phyloP scores from a whole-genome alignment of 1,140 invertebrate genomes.

The Drosophila setifemur region DNA sequence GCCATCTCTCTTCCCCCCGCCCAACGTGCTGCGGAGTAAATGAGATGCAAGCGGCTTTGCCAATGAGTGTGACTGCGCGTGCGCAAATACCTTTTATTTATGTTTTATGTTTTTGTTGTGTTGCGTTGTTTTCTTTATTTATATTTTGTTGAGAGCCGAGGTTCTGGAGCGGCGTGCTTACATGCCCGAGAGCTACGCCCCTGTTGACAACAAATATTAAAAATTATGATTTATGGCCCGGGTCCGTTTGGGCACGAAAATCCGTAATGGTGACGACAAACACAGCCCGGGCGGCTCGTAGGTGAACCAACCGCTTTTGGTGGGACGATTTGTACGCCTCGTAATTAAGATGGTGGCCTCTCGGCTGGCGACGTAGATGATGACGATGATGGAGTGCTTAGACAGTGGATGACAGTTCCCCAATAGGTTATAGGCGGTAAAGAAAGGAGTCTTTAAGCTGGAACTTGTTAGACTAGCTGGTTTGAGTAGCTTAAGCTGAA shows the following conservation, averaged over 20 bases:
- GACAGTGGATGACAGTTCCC: slow-evolving; percentile 40
- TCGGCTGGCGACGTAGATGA: slow-evolving; percentile 10
- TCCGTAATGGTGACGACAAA: slow-evolving; percentile 62
- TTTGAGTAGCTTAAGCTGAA: not conserved
- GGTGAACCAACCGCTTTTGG: slow-evolving; percentile 50
- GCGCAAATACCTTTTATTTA: slow-evolving; percentile 78
- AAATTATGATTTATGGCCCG: slow-evolving; percentile 79
- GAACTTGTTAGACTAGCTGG: slow-evolving; percentile 5
- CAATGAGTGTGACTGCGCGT: slow-evolving; percentile 74
- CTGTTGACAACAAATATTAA: slow-evolving; percentile 81
- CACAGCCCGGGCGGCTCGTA: slow-evolving; percentile 58
- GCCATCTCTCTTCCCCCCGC: slow-evolving; percentile 16
- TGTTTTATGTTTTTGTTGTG: no score
- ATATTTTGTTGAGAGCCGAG: not conserved
- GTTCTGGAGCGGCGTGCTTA: slow-evolving; percentile 66
- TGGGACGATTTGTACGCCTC: slow-evolving; percentile 37
- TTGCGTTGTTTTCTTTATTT: slow-evolving; percentile 3
- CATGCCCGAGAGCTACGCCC: slow-evolving; percentile 75
- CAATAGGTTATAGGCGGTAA: not conserved
- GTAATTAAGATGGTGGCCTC: slow-evolving; percentile 64
- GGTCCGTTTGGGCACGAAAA: slow-evolving; percentile 41
- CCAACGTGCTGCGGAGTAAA: not conserved
- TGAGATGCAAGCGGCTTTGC: slow-evolving; percentile 14
- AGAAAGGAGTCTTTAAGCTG: not conserved
- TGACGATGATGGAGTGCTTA: slow-evolving; percentile 49